A percentile compares a stretch with the other conserved stretches of the same genome.
Evolutionary conservation across 1,140 invertebrate species (phyloP).

Genomic region (Lordiphosa collinella): DNA sequence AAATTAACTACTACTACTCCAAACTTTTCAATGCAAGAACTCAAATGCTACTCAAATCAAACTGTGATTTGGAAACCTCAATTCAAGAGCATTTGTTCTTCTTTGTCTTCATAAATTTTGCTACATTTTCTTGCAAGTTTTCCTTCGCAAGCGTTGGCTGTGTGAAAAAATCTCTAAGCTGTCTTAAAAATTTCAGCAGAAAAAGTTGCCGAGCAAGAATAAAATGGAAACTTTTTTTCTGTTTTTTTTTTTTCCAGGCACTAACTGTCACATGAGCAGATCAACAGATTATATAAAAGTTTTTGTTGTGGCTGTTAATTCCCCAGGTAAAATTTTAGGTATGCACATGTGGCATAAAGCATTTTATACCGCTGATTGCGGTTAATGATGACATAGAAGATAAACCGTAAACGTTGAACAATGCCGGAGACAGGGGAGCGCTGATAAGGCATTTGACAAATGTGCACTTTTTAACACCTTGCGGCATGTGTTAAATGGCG

Average conservation of each 20-base stretch:
- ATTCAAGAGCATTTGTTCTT: no score
- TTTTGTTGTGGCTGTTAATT: slow-evolving; percentile 39
- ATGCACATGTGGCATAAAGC: slow-evolving; percentile 49
- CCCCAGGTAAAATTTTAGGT: slow-evolving; percentile 43
- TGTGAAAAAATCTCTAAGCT: slow-evolving; percentile 63
- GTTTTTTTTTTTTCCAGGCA: background rate
- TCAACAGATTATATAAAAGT: slow-evolving; percentile 72
- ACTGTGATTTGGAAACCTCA: no score
- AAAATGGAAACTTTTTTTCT: slow-evolving; percentile 24
- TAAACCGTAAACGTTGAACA: slow-evolving; percentile 30
- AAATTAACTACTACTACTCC: no score
- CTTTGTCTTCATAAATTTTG: no score
- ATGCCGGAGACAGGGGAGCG: background rate
- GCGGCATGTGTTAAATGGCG: slow-evolving; percentile 20
- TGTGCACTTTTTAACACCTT: slow-evolving; percentile 48
- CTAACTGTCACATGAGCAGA: slow-evolving; percentile 56
- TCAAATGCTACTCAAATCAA: no score
- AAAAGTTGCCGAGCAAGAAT: slow-evolving; percentile 40
- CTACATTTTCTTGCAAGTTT: slow-evolving; percentile 17
- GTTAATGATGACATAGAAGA: slow-evolving; percentile 70
- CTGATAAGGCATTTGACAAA: slow-evolving; percentile 46
- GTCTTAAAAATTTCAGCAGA: slow-evolving; percentile 63
- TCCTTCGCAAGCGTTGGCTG: slow-evolving; percentile 28
- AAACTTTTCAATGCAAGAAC: no score
- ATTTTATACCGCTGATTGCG: slow-evolving; percentile 65